Conservation (phyloP, 2,797 vertebrate species). For the Liparis tanakae region DNA sequence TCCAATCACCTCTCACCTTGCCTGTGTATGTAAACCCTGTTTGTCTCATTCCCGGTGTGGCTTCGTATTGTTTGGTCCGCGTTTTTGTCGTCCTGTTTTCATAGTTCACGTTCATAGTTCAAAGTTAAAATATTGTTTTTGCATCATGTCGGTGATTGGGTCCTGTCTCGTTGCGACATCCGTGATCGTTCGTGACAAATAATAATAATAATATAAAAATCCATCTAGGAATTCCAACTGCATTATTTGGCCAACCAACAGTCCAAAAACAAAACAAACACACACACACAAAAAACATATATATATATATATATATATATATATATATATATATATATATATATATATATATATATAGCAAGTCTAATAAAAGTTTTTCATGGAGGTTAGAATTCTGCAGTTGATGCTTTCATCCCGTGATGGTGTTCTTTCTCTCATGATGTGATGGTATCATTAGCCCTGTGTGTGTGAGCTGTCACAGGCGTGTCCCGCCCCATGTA, state of each 20-base stretch:
- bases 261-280: background rate
- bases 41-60: no score
- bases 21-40: no score
- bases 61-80: no score
- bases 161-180: no score
- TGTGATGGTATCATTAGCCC: background rate
- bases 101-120: no score
- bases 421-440: background rate
- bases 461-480: constrained; percentile 9
- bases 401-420: background rate
- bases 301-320: background rate
- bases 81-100: no score
- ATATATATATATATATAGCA: background rate
- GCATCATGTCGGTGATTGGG: no score
- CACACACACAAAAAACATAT: no score
- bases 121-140: no score
- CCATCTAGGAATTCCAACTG: background rate
- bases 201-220: background rate
- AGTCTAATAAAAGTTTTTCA: background rate
- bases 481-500: background rate
- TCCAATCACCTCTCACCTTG: no score
- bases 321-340: background rate
- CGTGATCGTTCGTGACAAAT: no score
- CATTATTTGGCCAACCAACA: background rate
- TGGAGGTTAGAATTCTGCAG: background rate